phyloP scores from a whole-genome alignment of 1,140 invertebrate genomes.

The Trichoplusia ni region DNA sequence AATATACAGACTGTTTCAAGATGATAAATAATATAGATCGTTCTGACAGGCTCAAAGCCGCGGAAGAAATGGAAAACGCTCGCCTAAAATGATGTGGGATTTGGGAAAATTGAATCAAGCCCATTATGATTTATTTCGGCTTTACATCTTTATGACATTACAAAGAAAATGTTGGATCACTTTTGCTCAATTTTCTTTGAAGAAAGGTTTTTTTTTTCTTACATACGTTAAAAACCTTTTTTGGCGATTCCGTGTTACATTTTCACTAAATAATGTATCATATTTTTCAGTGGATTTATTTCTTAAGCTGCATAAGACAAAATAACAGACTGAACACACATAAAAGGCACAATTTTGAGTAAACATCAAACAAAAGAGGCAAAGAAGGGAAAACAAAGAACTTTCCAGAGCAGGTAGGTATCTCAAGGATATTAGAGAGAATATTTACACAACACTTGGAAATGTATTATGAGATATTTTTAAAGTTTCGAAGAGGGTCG shows the following conservation, averaged over 20 bases:
- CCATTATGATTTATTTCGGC: constrained; percentile 9
- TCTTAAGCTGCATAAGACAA: neutral
- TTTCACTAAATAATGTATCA: neutral
- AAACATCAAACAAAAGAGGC: constrained; percentile 41
- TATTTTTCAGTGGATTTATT: neutral
- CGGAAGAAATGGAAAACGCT: constrained; percentile 22
- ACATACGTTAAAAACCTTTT: too few species aligned
- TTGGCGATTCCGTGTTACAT: too few species aligned
- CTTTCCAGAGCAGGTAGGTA: constrained; percentile 4
- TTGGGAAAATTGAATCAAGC: constrained; percentile 14
- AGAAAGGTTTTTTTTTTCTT: too few species aligned
- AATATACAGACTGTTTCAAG: constrained; percentile 1
- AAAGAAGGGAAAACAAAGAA: constrained; percentile 28
- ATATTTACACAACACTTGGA: neutral
- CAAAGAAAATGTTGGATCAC: neutral
- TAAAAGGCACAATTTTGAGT: constrained; percentile 33
- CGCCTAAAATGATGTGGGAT: constrained; percentile 15
- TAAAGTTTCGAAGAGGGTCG: neutral
- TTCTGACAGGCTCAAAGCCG: constrained; percentile 17
- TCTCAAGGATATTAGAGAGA: neutral
- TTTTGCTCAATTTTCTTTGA: neutral
- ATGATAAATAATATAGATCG: constrained; percentile 26
- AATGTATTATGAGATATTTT: neutral
- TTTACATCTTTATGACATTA: constrained; percentile 7
- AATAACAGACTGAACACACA: constrained; percentile 16